Conservation (phyloP, 2,888 invertebrate genomes). For the Magallana nippona region DNA sequence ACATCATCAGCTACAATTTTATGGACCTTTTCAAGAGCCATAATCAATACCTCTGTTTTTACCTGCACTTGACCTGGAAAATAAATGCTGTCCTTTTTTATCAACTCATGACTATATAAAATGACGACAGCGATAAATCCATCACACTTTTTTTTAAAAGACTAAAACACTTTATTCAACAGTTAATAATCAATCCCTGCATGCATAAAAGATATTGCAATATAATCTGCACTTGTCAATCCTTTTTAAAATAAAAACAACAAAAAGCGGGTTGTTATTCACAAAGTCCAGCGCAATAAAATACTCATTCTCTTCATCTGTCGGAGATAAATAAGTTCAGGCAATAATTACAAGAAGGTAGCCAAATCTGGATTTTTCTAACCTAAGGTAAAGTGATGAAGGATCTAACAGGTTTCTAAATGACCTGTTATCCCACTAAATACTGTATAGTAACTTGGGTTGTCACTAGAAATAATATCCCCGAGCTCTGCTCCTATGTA, state of each 20-base stretch:
- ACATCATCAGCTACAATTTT: background rate
- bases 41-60: too few relatives aligned
- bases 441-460: background rate
- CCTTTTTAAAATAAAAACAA: too few relatives aligned
- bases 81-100: too few relatives aligned
- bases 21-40: background rate
- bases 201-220: too few relatives aligned
- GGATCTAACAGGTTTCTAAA: background rate
- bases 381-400: slow-evolving; percentile 1
- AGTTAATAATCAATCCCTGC: too few relatives aligned
- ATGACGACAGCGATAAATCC: too few relatives aligned
- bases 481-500: background rate
- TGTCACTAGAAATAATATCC: background rate
- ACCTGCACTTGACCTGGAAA: too few relatives aligned
- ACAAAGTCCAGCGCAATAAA: background rate
- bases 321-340: slow-evolving; percentile 1
- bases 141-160: too few relatives aligned
- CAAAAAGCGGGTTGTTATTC: too few relatives aligned
- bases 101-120: too few relatives aligned
- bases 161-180: too few relatives aligned
- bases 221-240: too few relatives aligned
- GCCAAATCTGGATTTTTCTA: background rate
- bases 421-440: background rate
- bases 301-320: background rate
- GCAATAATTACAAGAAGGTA: background rate